These are phyloP conservation scores for Zosterops japonicus DNA, from an alignment of 2,113 vertebrate genomes.

Conservation along the genomic window DNA sequence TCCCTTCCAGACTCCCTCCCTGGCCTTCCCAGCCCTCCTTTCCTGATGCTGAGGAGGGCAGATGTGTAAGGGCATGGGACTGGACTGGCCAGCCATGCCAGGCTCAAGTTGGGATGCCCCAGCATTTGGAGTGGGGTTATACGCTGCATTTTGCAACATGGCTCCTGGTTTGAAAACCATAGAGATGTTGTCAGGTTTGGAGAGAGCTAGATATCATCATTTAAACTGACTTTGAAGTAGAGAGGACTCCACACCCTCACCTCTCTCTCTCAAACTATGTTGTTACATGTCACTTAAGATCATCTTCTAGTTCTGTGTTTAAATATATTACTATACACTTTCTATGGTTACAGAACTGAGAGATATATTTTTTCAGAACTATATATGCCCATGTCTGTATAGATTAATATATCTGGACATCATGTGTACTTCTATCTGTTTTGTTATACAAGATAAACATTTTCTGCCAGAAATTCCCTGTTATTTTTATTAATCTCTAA, in stretches of 20 bases:
- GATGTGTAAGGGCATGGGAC: neutral
- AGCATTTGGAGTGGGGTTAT: neutral
- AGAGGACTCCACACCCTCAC: rapidly evolving
- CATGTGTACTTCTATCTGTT: neutral
- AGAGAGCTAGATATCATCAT: neutral
- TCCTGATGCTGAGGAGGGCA: neutral
- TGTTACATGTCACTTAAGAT: neutral
- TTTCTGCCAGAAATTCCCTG: neutral
- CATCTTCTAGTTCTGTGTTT: neutral
- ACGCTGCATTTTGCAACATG: rapidly evolving
- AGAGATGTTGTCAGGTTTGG: neutral
- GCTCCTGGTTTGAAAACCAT: neutral
- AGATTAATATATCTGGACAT: neutral
- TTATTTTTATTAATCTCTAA: constrained; percentile 14
- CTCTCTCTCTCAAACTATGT: neutral
- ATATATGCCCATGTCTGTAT: neutral
- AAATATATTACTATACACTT: neutral
- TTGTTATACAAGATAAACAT: neutral
- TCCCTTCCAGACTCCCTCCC: neutral
- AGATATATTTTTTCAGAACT: neutral
- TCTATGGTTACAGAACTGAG: neutral
- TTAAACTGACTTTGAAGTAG: neutral
- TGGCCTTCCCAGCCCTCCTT: neutral
- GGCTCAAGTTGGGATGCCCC: rapidly evolving
- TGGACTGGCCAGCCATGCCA: rapidly evolving